Percentiles rank a stretch among this genome's conserved stretches.
Conservation (phyloP, 2,888 invertebrate species). For the Agrilus mali region DNA sequence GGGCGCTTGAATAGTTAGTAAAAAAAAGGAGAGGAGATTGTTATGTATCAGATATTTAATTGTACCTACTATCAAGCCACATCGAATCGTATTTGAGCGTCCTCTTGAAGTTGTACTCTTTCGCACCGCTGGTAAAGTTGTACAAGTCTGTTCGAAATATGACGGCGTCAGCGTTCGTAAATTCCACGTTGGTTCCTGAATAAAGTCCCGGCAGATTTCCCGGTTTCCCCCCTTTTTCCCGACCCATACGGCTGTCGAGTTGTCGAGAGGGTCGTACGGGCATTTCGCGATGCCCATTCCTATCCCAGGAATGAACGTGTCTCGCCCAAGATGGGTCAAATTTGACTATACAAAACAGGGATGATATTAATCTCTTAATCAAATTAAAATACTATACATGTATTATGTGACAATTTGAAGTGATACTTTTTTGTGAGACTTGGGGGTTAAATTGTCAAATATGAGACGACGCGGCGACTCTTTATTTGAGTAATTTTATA, state of each 20-base stretch:
- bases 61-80: slow-evolving; percentile 95
- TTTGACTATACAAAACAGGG: slow-evolving; percentile 50
- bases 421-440: too few relatives aligned
- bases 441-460: too few relatives aligned
- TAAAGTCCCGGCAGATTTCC: slow-evolving; percentile 86
- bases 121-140: slow-evolving; percentile 74
- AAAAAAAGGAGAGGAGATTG: too few relatives aligned
- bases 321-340: slow-evolving; percentile 73
- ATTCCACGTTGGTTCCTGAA: slow-evolving; percentile 95
- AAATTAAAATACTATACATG: background rate
- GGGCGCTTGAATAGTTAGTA: too few relatives aligned
- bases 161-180: slow-evolving; percentile 93
- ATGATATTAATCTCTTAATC: background rate
- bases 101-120: slow-evolving; percentile 81
- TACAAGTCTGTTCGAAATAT: slow-evolving; percentile 93
- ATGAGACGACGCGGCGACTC: too few relatives aligned
- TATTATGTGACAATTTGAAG: background rate
- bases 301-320: slow-evolving; percentile 82
- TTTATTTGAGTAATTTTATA: too few relatives aligned
- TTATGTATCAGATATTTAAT: too few relatives aligned
- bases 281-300: slow-evolving; percentile 93
- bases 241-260: slow-evolving; percentile 94
- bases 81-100: slow-evolving; percentile 96
- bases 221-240: slow-evolving; percentile 91
- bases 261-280: slow-evolving; percentile 94